Evolutionary conservation across 2,113 vertebrate genomes (phyloP).

Genomic region (Apus apus): DNA sequence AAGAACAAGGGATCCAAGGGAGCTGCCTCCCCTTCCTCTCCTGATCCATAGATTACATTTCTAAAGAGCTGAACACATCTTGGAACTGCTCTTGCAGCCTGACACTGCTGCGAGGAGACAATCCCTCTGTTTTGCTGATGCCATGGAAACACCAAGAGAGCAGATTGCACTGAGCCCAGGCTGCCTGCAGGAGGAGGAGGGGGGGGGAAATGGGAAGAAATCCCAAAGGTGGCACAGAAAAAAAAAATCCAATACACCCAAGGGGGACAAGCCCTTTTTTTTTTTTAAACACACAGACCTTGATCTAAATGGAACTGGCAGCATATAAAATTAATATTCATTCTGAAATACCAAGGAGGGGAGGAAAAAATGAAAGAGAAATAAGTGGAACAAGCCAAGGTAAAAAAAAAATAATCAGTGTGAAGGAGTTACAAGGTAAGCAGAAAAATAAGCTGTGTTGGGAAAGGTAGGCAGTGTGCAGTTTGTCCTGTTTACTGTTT

Average conservation of each 20-base stretch:
- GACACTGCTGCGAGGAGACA: constrained; percentile 30
- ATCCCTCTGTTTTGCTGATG: constrained; percentile 60
- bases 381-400: neutral
- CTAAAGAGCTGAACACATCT: neutral
- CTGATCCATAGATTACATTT: neutral
- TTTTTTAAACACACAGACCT: neutral
- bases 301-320: neutral
- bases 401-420: neutral
- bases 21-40: neutral
- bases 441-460: neutral
- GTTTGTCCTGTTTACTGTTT: constrained; percentile 24
- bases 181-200: neutral
- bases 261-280: neutral
- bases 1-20: neutral
- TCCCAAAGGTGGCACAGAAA: neutral
- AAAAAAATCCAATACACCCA: neutral
- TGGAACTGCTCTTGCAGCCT: constrained; percentile 33
- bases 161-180: neutral
- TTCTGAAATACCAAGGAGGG: neutral
- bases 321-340: neutral
- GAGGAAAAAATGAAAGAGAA: neutral
- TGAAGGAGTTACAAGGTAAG: constrained; percentile 3
- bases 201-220: neutral
- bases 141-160: constrained; percentile 65
- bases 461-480: neutral